Conservation (phyloP, 2,113 vertebrate genomes). For the Lophius piscatorius region DNA sequence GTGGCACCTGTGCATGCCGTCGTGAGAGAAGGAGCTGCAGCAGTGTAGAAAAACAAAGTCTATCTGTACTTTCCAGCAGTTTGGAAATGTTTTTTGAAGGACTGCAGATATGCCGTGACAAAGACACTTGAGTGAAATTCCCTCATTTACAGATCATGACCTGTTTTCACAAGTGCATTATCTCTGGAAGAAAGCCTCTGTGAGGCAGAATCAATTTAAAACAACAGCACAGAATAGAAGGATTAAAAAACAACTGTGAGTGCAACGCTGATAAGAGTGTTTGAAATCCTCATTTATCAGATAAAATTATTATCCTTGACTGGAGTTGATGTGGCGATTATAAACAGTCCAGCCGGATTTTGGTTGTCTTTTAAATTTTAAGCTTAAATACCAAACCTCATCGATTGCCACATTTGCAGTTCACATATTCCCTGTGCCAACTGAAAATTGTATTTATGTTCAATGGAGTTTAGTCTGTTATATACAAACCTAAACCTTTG, state of each 20-base stretch:
- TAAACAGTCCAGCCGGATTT: conserved; percentile 75
- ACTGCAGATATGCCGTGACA: conserved; percentile 39
- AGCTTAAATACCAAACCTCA: conserved; percentile 73
- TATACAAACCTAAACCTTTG: conserved; percentile 36
- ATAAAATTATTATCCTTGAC: conserved; percentile 83
- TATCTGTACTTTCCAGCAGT: conserved; percentile 53
- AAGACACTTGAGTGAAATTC: conserved; percentile 63
- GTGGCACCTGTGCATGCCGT: conserved; percentile 11
- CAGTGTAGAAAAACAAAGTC: conserved; percentile 66
- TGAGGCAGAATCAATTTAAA: conserved; percentile 81
- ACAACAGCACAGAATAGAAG: conserved; percentile 72
- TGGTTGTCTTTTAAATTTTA: conserved; percentile 69
- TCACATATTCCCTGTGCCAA: conserved; percentile 48
- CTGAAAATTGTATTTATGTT: conserved; percentile 38
- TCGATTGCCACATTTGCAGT: conserved; percentile 60
- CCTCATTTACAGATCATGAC: conserved; percentile 76
- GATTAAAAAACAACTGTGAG: conserved; percentile 79
- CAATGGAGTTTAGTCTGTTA: conserved; percentile 33
- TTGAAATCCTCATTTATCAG: conserved; percentile 82
- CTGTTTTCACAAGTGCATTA: conserved; percentile 76
- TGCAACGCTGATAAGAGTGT: conserved; percentile 79
- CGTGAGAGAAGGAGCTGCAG: conserved; percentile 8
- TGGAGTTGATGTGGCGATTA: conserved; percentile 77
- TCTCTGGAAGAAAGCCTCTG: conserved; percentile 73
- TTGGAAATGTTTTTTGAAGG: conserved; percentile 64